Evolutionary conservation across 2,888 invertebrate species (phyloP).

Genomic region (Nephrotoma flavescens): DNA sequence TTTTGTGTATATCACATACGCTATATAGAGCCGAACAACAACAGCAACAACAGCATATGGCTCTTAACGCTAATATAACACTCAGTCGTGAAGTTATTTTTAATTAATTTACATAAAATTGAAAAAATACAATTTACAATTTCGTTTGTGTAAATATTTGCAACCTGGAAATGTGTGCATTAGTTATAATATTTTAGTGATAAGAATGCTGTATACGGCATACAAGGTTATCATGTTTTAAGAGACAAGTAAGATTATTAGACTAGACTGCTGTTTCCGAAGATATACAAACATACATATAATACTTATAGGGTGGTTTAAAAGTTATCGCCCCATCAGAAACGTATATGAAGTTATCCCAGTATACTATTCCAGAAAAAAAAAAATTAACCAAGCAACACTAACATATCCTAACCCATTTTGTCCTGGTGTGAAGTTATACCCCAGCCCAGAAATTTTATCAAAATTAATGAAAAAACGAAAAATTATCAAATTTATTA

Average conservation of each 20-base stretch:
- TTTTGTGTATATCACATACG: background rate
- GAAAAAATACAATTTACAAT: background rate
- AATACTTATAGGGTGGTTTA: no score
- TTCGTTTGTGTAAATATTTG: background rate
- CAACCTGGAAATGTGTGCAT: background rate
- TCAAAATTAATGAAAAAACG: no score
- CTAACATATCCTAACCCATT: no score
- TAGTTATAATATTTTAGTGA: background rate
- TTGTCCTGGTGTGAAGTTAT: no score
- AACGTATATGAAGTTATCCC: no score
- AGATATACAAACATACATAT: no score
- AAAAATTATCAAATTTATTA: no score
- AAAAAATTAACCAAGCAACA: no score
- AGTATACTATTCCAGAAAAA: no score
- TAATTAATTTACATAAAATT: background rate
- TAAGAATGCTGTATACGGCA: background rate
- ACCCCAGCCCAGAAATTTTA: no score
- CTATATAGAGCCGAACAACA: background rate
- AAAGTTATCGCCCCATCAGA: no score
- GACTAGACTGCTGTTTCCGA: no score
- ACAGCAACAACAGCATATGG: background rate
- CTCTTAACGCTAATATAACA: background rate
- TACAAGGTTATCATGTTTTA: background rate
- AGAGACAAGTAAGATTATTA: background rate
- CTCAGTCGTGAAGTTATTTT: background rate